Percentiles rank a stretch among this genome's conserved stretches.
These are phyloP conservation scores for Holacanthus passer DNA, from an alignment of 2,113 vertebrate genomes.

Conservation along the genomic window DNA sequence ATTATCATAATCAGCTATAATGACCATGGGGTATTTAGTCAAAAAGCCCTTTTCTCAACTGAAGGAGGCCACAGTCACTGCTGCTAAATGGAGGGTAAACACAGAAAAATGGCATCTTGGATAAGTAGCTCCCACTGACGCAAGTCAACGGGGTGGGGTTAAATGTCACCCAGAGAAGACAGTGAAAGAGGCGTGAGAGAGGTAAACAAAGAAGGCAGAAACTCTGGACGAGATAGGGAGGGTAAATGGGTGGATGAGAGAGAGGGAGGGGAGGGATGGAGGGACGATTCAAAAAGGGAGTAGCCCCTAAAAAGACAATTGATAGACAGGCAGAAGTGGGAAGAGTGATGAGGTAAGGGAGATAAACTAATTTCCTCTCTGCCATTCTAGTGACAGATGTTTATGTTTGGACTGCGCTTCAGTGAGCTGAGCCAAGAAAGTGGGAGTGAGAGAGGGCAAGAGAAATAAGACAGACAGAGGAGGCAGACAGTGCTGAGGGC, in stretches of 20 bases:
- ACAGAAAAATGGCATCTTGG: constrained; percentile 24
- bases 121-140: constrained; percentile 32
- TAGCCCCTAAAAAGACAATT: constrained; percentile 34
- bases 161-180: constrained; percentile 57
- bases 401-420: constrained; percentile 50
- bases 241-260: not conserved
- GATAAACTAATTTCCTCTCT: constrained; percentile 59
- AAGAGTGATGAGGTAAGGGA: constrained; percentile 45
- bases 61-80: not conserved
- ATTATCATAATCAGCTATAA: not conserved
- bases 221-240: constrained; percentile 25
- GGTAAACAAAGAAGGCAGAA: constrained; percentile 64
- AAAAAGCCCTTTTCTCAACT: not conserved
- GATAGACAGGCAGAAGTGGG: constrained; percentile 44
- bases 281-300: constrained; percentile 22
- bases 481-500: constrained; percentile 31
- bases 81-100: constrained; percentile 35
- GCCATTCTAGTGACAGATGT: constrained; percentile 53
- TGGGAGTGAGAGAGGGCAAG: constrained; percentile 22
- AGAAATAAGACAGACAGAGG: constrained; percentile 18
- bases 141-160: constrained; percentile 52
- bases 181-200: constrained; percentile 48
- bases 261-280: not conserved
- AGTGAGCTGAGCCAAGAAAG: constrained; percentile 33
- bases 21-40: not conserved